Conservation (phyloP, 2,113 vertebrate genomes). For the Pandion haliaetus region DNA sequence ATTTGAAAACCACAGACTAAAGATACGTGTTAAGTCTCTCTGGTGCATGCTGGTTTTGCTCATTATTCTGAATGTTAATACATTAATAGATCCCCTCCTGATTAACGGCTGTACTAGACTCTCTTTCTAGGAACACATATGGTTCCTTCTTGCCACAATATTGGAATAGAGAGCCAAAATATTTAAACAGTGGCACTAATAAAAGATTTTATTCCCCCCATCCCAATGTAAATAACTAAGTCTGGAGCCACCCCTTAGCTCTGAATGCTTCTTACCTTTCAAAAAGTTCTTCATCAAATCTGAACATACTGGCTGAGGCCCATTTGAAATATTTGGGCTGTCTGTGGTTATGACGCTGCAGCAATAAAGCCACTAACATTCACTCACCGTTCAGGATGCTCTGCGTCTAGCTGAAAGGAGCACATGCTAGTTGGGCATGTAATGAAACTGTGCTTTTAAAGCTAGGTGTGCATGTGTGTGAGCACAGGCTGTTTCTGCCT, state of each 20-base stretch:
- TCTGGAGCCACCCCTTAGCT: constrained; percentile 20
- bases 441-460: background rate
- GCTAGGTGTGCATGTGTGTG: too few relatives aligned
- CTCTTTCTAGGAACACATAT: constrained; percentile 61
- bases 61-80: constrained; percentile 36
- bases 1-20: constrained; percentile 2
- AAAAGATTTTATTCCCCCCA: constrained; percentile 21
- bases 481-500: background rate
- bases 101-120: constrained; percentile 19
- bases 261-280: background rate
- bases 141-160: constrained; percentile 50
- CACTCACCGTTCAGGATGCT: background rate
- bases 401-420: background rate
- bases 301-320: background rate
- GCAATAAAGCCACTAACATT: background rate
- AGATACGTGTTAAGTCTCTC: background rate
- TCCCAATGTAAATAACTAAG: constrained; percentile 26
- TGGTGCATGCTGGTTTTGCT: background rate
- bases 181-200: constrained; percentile 46
- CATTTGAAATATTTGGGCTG: background rate
- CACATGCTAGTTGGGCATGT: rapidly evolving
- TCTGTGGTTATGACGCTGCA: background rate
- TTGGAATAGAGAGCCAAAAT: constrained; percentile 54
- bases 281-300: constrained; percentile 25
- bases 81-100: constrained; percentile 54